A percentile compares a stretch with the other conserved stretches of the same genome.
phyloP scores from a whole-genome alignment of 1,140 invertebrate genomes.

The Vanessa atalanta region DNA sequence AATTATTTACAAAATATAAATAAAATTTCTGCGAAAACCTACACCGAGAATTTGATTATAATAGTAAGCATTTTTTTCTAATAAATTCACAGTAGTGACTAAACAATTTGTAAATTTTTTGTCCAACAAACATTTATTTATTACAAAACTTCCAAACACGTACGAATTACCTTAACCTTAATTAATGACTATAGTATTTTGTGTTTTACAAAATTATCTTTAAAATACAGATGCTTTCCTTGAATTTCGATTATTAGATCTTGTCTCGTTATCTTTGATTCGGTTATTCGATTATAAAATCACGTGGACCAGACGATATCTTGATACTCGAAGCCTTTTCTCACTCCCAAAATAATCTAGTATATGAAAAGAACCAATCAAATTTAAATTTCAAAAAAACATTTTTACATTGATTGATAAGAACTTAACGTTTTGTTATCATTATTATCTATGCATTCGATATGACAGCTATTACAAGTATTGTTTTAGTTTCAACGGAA shows the following conservation, averaged over 20 bases:
- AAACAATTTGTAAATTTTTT: background rate
- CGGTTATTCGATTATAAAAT: background rate
- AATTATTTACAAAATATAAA: background rate
- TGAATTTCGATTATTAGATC: constrained; percentile 2
- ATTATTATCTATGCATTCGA: constrained; percentile 51
- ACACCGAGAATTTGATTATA: background rate
- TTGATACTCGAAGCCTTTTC: background rate
- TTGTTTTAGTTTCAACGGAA: constrained; percentile 44
- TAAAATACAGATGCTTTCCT: background rate
- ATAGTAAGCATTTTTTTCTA: background rate
- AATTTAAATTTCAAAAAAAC: constrained; percentile 45
- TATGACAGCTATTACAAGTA: constrained; percentile 41
- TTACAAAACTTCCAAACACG: background rate
- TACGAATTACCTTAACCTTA: background rate
- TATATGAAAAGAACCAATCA: constrained; percentile 24
- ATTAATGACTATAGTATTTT: too few species aligned
- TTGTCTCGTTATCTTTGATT: background rate
- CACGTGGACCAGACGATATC: background rate
- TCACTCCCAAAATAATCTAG: background rate
- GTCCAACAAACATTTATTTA: background rate
- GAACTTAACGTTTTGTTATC: constrained; percentile 50
- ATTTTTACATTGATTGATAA: constrained; percentile 58
- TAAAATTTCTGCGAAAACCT: background rate
- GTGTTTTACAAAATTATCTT: constrained; percentile 6
- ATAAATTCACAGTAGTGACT: background rate